Evolutionary conservation across 2,888 invertebrate genomes (phyloP), one percentile per base, ranked within the genome.

Genomic region (Hypsopygia costalis): DNA sequence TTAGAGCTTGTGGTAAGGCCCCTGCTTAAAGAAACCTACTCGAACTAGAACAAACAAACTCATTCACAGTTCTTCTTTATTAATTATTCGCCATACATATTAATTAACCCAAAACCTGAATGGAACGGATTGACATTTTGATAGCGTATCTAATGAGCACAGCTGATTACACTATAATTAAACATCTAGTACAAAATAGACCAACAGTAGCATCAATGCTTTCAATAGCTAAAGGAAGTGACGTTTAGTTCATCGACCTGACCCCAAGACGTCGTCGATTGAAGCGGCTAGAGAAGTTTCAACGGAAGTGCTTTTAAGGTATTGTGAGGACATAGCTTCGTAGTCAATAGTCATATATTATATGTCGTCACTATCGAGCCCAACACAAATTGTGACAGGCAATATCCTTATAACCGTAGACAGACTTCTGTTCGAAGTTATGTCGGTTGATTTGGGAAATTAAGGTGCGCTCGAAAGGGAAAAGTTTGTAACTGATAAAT

Each of bases 161-260:
- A n/a, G 16, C 16, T 32, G 32, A 20, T 20, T 32, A n/a, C 5
- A 12, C 8, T 12, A 31, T 11, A 8, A 8, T 12, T 34, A 25
- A 11, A 27, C 22, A n/a, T 11, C 10, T 30, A 8, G 21, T 30
- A 30, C 29, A 11, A 30, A 30, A 30, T 22, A 3, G 20, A 8
- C 1, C 1, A 12, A 25, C 10, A 33, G 33, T 32, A 27, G 32
- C 32, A 32, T 43, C 47, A 48, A 48, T 46, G 47, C 31, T 39
- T 33, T 61, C 59, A 63, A 67, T 63, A 66, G 65, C 55, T 64
- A 69, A 72, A 78, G 82, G 81, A 85, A 77, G 69, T 81, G 72
- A 70, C 75, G 60, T 52, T 68, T 73, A 66, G 83, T 78, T 82
- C 81, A 78, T 79, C 75, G 80, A 69, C 81, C 81, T 71, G 74